phyloP scores from a whole-genome alignment of 2,888 invertebrate genomes.

The Pammene fasciana region DNA sequence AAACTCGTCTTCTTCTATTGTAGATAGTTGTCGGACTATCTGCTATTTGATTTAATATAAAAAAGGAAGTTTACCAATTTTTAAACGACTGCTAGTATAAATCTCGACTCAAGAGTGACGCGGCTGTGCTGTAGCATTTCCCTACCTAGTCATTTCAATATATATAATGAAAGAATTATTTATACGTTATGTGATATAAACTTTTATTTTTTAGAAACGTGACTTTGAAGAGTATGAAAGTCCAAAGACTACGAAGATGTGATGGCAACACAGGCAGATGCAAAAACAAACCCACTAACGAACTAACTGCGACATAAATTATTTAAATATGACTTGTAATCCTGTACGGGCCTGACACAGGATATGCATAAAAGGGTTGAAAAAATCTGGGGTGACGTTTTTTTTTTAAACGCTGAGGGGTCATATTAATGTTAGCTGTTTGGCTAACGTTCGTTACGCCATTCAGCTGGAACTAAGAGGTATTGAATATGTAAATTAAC shows the following conservation, averaged over 20 bases:
- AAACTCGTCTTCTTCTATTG: background rate
- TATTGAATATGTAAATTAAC: slow-evolving; percentile 69
- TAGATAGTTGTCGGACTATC: background rate
- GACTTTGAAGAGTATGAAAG: background rate
- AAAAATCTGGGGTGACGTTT: slow-evolving; percentile 76
- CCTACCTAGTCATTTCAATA: too few species aligned
- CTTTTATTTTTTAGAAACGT: background rate
- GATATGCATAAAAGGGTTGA: slow-evolving; percentile 82
- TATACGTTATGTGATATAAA: background rate
- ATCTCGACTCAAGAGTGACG: too few species aligned
- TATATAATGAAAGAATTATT: too few species aligned
- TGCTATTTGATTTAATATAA: too few species aligned
- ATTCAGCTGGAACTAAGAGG: slow-evolving; percentile 61
- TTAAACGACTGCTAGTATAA: too few species aligned
- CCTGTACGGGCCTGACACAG: slow-evolving; percentile 73
- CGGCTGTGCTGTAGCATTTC: too few species aligned
- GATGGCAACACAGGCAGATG: slow-evolving; percentile 64
- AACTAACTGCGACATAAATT: slow-evolving; percentile 74
- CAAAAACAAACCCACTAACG: slow-evolving; percentile 65
- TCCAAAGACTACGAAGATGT: slow-evolving; percentile 11
- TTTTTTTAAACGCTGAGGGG: slow-evolving; percentile 67
- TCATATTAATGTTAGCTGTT: slow-evolving; percentile 60
- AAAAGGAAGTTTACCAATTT: too few species aligned
- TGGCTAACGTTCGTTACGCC: slow-evolving; percentile 67
- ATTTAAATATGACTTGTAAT: slow-evolving; percentile 83